A percentile compares a stretch with the other conserved stretches of the same genome.
Evolutionary conservation across 2,113 vertebrate species (phyloP).

Genomic region (Meles meles): DNA sequence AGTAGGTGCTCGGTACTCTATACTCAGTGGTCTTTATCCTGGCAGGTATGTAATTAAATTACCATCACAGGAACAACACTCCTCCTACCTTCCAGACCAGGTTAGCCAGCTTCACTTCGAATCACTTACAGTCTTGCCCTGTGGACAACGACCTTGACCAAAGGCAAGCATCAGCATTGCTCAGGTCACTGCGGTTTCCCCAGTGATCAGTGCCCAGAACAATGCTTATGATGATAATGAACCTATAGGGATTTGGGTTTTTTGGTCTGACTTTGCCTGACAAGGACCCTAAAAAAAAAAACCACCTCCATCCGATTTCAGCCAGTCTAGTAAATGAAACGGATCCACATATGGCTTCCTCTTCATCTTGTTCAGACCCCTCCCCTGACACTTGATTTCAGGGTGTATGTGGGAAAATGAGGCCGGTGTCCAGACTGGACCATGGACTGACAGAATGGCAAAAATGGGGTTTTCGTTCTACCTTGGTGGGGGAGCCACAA

Average conservation of each 20-base stretch:
- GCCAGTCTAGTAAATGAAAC: not conserved
- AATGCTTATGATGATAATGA: not conserved
- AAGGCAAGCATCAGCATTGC: not conserved
- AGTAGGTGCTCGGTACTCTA: not conserved
- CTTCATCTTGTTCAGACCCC: not conserved
- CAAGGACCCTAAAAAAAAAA: not conserved
- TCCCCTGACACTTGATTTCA: not conserved
- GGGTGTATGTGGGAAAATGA: not conserved
- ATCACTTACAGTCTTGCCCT: not conserved
- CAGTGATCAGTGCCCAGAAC: not conserved
- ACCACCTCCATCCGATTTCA: not conserved
- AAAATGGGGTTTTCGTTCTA: not conserved
- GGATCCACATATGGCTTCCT: not conserved
- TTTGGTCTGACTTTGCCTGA: not conserved
- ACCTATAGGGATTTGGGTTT: not conserved
- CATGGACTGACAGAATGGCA: not conserved
- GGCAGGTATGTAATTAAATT: not conserved
- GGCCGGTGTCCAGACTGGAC: not conserved
- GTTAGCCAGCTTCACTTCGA: not conserved
- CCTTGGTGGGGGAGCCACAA: not conserved
- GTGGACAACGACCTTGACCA: not conserved
- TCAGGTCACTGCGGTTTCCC: not conserved
- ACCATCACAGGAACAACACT: not conserved
- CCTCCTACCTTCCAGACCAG: not conserved
- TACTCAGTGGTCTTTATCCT: not conserved